Evolutionary conservation across 2,888 invertebrate genomes (phyloP), one percentile per base, ranked within the genome.

Genomic region (Monoplex corrugatus): DNA sequence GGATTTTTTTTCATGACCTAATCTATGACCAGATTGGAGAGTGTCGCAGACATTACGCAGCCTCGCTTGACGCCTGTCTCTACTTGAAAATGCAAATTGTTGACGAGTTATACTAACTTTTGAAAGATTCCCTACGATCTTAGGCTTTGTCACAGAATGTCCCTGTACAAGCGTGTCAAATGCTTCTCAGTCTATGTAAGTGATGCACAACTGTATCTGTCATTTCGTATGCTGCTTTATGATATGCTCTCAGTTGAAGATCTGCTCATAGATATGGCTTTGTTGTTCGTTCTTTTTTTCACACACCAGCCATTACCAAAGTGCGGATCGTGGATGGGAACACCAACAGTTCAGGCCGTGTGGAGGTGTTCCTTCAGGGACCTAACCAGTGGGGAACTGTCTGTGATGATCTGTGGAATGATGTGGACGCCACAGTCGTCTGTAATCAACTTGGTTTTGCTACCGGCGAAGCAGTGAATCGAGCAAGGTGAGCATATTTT

Each of bases 351-450:
- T 95, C 96, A 40, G 98, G 98, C 0, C 96, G 98, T 72, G 96
- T 98, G 0, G 98, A 98, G 95, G 97, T 98, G 0, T 94, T 90
- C 84, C 90, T 94, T 63, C 83, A 93, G 3, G 94, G 94, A 6
- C 92, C 94, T 8, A 91, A 93, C 87, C 90, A 93, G 75, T 94
- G 94, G 94, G 94, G 94, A 10, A 94, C 94, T 2, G 93, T 94
- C 1, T 94, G 94, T 91, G 94, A 94, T 88, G 93, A 92, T 95
- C 0, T 95, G 95, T 89, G 93, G 93, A 93, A 93, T 78, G 91
- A 93, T 10, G 90, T 92, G 0, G 94, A 94, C 88, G 93, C 95
- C 2, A 90, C 90, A n/a, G 95, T 95, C 6, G 89, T 94, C 72
- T 95, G 95, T 90, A 89, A 91, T 45, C 89, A 92, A 23, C 90